Evolutionary conservation across 2,113 vertebrate species (phyloP).

Genomic region (Genyomyrus donnyi): DNA sequence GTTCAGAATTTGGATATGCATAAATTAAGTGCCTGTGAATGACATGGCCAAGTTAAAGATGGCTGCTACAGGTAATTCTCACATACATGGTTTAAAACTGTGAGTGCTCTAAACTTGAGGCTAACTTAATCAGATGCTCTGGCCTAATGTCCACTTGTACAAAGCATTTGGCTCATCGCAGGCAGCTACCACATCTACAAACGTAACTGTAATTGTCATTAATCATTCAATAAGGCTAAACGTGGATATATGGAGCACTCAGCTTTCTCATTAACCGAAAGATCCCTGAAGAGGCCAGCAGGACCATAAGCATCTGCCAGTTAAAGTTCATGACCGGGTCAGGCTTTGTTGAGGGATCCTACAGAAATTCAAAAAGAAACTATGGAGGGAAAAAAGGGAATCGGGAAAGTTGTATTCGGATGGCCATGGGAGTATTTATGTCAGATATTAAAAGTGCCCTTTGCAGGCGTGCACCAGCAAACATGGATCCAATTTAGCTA

Average conservation of each 20-base stretch:
- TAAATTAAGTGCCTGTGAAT: neutral
- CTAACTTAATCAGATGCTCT: neutral
- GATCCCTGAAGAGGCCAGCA: neutral
- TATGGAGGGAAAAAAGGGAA: constrained; percentile 6
- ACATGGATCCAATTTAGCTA: constrained; percentile 32
- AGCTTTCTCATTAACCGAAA: constrained; percentile 23
- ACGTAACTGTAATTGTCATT: neutral
- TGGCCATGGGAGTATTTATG: neutral
- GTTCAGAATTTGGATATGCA: neutral
- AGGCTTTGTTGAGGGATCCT: constrained; percentile 22
- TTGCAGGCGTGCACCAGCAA: constrained; percentile 20
- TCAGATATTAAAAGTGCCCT: neutral
- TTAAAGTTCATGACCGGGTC: constrained; percentile 23
- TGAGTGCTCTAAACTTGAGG: neutral
- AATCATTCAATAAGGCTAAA: constrained; percentile 20
- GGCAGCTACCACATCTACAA: neutral
- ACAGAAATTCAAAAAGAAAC: constrained; percentile 18
- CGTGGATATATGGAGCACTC: constrained; percentile 9
- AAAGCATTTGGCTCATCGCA: neutral
- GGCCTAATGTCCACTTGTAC: neutral
- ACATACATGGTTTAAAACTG: neutral
- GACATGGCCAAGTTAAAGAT: neutral
- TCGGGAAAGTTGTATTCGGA: neutral
- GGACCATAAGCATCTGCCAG: neutral
- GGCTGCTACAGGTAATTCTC: neutral